Evolutionary conservation across 2,113 vertebrate genomes (phyloP), one percentile per base, ranked within the genome.

Genomic region (Hippoglossus stenolepis): DNA sequence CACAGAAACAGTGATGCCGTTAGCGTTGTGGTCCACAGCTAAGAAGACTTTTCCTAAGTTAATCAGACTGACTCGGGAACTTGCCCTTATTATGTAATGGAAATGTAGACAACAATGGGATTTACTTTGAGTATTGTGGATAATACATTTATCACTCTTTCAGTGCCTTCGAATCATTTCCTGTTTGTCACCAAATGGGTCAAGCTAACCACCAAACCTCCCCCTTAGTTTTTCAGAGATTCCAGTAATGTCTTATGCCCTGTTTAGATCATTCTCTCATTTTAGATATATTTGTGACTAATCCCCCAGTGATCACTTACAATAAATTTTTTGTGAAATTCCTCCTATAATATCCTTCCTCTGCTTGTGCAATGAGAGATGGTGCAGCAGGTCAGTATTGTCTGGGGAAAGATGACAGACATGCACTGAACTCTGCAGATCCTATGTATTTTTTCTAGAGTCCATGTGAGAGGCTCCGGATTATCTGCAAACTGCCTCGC

Each of bases 231-330:
- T 64, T 81, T 21, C 38, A 83, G 49, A 51, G 17, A 77, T 64
- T 20, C 67, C 66, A 61, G 6, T 40, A 23, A 61, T 65, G 60
- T 77, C 62, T 60, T 47, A 15, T 43, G 15, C 67, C 53, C 66
- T 69, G 59, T 81, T 51, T 26, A 53, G 49, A 38, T 77, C 58
- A 24, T 64, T 47, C 71, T 9, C 11, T 9, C 11, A 9, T 63
- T 43, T 20, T 35, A 69, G 73, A 80, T 77, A 73, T 85, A 85
- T 84, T 85, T 61, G 71, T 83, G 28, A 80, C 73, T 88, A 85
- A 91, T 88, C 73, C 73, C 54, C 56, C 80, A 70, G 82, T 91
- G 83, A 87, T 88, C 76, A 59, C 67, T 77, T 73, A 81, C 60
- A 65, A 57, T 87, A 84, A 62, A 79, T 76, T 70, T 77, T 83